These are phyloP conservation scores for Passer montanus DNA, from an alignment of 2,113 vertebrate species.

Conservation along the genomic window DNA sequence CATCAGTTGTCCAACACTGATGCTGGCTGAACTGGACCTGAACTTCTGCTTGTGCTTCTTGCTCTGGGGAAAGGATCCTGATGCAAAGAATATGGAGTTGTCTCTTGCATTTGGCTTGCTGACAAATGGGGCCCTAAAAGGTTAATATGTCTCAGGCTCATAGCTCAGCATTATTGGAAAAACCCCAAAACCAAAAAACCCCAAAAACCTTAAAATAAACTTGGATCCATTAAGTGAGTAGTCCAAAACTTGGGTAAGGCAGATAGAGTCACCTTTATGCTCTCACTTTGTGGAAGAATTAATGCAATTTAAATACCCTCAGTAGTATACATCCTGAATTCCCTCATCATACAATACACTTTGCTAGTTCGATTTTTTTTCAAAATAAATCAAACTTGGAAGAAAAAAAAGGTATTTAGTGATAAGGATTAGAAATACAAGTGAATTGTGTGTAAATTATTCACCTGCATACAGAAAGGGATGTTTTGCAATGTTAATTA, in stretches of 20 bases:
- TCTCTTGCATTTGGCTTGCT: neutral
- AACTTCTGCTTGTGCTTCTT: neutral
- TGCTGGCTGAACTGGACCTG: neutral
- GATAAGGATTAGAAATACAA: slow-evolving; percentile 27
- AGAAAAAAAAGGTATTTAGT: neutral
- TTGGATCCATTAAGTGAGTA: neutral
- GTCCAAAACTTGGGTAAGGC: neutral
- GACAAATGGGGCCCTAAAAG: neutral
- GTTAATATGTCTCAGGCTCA: neutral
- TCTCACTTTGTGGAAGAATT: neutral
- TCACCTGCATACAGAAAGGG: neutral
- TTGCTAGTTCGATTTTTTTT: neutral
- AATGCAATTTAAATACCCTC: neutral
- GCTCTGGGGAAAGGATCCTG: neutral
- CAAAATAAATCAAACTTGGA: neutral
- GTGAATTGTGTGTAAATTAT: neutral
- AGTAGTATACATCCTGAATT: neutral
- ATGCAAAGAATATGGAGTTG: neutral
- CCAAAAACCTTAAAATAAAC: neutral
- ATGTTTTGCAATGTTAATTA: slow-evolving; percentile 52
- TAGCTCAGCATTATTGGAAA: neutral
- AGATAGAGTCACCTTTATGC: neutral
- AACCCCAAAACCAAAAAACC: neutral
- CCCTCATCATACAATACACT: neutral
- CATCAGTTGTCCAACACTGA: fast-evolving